Percentiles rank a stretch among this genome's conserved stretches.
Evolutionary conservation across 2,797 vertebrate genomes (phyloP).

Genomic region (Poecilia wingei): DNA sequence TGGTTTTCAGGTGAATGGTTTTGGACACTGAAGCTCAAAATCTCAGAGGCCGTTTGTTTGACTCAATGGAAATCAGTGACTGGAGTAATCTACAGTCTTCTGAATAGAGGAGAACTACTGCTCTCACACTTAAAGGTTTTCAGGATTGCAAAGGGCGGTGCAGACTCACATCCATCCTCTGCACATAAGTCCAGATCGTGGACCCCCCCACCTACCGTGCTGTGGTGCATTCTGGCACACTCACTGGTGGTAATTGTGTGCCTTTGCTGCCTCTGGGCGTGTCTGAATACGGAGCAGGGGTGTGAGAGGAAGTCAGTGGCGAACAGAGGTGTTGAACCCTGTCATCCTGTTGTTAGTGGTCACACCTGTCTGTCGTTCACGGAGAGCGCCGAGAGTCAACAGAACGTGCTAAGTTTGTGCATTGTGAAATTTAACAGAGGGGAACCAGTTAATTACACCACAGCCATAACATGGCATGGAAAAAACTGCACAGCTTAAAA

Average conservation of each 20-base stretch:
- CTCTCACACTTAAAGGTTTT: constrained; percentile 51
- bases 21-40: constrained; percentile 67
- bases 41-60: constrained; percentile 67
- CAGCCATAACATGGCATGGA: constrained; percentile 33
- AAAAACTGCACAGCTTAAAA: constrained; percentile 12
- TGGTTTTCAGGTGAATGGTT: constrained; percentile 46
- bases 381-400: constrained; percentile 48
- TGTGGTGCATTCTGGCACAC: constrained; percentile 18
- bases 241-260: constrained; percentile 14
- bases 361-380: constrained; percentile 79
- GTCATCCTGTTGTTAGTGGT: constrained; percentile 81
- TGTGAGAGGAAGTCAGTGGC: constrained; percentile 78
- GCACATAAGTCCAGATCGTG: constrained; percentile 13
- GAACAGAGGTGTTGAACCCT: constrained; percentile 76
- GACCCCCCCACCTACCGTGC: not conserved
- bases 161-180: constrained; percentile 13
- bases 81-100: constrained; percentile 60
- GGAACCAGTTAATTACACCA: constrained; percentile 39
- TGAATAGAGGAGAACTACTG: constrained; percentile 46
- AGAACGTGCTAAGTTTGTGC: constrained; percentile 43
- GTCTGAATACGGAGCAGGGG: constrained; percentile 50
- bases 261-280: constrained; percentile 55
- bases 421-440: constrained; percentile 36
- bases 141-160: constrained; percentile 44
- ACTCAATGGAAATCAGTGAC: constrained; percentile 68